Base-by-base conservation (phyloP, 2,888 invertebrate genomes). In the Leptothorax acervorum region DNA sequence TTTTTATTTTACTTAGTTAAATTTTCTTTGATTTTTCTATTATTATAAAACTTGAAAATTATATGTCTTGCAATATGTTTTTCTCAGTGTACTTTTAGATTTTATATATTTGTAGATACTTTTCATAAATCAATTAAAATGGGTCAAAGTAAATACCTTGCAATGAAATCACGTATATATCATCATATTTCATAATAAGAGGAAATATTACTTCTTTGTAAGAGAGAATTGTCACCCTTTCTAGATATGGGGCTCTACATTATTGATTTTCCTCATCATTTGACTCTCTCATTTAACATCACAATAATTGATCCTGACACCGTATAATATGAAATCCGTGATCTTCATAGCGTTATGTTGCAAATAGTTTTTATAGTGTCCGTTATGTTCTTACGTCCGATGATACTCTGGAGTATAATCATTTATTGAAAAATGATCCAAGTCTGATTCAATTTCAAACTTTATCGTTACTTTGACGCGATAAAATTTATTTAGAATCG, bases 1-100 rank as follows among this genome's bases (percentile, higher is more conserved):
- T 73, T 73, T 71, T 57, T 71, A 39, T 55, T 71, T 55, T 39
- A 42, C 3, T 53, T 39, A 70, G 12, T 53, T 15, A 42, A 39
- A 18, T 23, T 8, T 53, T 35, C 6, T 70, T 18, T 15, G 0
- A 12, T 35, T 39, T 68, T 31, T 31, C 11, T 8, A 31, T 53
- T 53, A 70, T 53, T 70, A 28, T 15, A 63, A 48, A 51, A 35
- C 12, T 35, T 71, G 3, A 23, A 42, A 57, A 42, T 55, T 23
- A 57, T 9, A 4, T 55, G 15, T 55, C 0, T 51, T 51, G 9
- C n/a, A 39, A 53, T 71, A 18, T 12, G 5, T 71, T 39, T 70
- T 55, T 9, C 23, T 71, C 0, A 6, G 0, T 70, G 0, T 39
- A n/a, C 45, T 23, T 55, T 71, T 39, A 55, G 12, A 39, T 15